Conservation (phyloP, 2,113 vertebrate genomes). For the Atlantisia rogersi region DNA sequence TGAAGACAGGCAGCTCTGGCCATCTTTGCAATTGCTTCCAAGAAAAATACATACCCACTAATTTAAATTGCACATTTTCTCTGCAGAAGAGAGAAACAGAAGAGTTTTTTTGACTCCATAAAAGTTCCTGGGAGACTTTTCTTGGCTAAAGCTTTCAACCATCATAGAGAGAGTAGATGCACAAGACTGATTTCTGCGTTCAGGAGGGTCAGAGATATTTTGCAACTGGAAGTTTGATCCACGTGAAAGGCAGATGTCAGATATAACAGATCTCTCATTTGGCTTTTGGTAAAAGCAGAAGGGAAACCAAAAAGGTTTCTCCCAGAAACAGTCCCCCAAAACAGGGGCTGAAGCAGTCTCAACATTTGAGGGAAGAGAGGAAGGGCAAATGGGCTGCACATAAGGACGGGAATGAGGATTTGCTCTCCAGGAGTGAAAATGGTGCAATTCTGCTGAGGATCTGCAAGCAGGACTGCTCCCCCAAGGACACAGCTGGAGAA, state of each 20-base stretch:
- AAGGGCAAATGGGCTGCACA: not conserved
- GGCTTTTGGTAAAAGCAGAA: not conserved
- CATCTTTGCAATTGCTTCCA: not conserved
- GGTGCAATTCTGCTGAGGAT: not conserved
- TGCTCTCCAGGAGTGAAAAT: conserved; percentile 14
- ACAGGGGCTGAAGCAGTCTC: not conserved
- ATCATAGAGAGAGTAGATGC: not conserved
- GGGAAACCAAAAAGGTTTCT: not conserved
- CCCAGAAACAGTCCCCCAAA: not conserved
- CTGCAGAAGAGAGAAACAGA: not conserved
- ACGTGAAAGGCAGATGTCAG: not conserved
- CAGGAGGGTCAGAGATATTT: not conserved
- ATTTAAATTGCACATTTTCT: not conserved
- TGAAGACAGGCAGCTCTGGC: not conserved
- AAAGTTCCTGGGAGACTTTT: not conserved
- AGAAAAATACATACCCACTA: not conserved
- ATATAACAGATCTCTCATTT: not conserved
- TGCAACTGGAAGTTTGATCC: not conserved
- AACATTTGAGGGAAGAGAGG: not conserved
- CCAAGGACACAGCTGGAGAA: not conserved
- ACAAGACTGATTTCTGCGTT: not conserved
- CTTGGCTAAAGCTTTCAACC: not conserved
- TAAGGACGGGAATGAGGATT: not conserved
- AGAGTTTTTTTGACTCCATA: not conserved
- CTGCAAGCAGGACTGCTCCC: not conserved